phyloP scores from a whole-genome alignment of 2,797 vertebrate genomes.

The Spinus olivaceus region DNA sequence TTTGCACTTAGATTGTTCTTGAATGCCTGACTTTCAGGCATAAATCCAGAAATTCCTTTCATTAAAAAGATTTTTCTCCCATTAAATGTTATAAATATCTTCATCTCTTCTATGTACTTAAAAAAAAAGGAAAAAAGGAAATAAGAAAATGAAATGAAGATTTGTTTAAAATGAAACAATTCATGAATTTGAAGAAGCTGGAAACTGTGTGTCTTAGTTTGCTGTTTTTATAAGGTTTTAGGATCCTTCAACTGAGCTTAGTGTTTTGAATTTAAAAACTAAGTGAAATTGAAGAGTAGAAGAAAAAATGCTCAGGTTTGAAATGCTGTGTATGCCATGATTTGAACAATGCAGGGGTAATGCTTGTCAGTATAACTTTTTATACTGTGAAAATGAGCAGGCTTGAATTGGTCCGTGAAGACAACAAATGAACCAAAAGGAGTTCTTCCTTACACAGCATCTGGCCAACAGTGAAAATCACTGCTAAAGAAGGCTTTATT shows the following conservation, averaged over 20 bases:
- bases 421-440: neutral
- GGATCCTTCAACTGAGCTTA: neutral
- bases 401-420: neutral
- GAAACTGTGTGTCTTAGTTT: neutral
- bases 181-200: neutral
- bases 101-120: neutral
- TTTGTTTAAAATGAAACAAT: neutral
- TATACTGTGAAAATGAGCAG: neutral
- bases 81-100: neutral
- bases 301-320: neutral
- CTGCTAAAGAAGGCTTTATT: neutral
- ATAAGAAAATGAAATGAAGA: fast-evolving
- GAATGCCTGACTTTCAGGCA: neutral
- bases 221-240: neutral
- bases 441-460: neutral
- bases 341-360: neutral
- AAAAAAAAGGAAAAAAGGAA: neutral
- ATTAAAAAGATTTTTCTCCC: neutral
- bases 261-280: neutral
- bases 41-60: neutral
- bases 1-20: neutral
- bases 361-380: neutral
- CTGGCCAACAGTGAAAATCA: neutral
- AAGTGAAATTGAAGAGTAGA: neutral
- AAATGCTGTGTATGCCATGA: neutral